These are phyloP conservation scores for Falco concolor DNA, from an alignment of 2,797 vertebrate genomes.

Conservation along the genomic window DNA sequence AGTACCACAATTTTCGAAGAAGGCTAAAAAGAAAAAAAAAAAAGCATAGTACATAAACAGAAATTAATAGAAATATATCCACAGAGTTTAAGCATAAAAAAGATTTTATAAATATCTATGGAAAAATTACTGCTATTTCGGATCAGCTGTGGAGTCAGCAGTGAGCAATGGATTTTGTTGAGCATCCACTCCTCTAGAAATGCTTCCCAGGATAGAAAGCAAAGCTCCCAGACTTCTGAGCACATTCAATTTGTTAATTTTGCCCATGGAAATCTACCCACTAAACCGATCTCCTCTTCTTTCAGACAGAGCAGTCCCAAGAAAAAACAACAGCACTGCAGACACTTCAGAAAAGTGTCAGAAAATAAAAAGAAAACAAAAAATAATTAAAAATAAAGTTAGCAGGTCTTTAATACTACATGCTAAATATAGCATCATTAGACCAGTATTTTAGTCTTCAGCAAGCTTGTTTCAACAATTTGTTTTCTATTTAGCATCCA, in stretches of 20 bases:
- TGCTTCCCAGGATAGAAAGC: not conserved
- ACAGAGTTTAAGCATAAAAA: not conserved
- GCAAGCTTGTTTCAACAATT: not conserved
- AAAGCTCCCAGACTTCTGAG: not conserved
- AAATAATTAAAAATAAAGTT: not conserved
- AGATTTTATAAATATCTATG: not conserved
- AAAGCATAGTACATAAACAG: not conserved
- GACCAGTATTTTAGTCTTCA: not conserved
- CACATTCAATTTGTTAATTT: not conserved
- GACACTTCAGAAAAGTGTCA: not conserved
- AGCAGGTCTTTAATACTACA: not conserved
- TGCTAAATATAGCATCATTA: not conserved
- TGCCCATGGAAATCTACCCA: not conserved
- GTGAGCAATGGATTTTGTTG: not conserved
- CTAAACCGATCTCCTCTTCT: not conserved
- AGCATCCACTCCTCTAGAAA: not conserved
- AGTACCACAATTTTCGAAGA: not conserved
- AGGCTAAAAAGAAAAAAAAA: not conserved
- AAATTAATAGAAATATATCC: not conserved
- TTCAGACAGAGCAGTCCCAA: not conserved
- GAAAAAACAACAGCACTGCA: not conserved
- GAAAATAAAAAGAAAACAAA: not conserved
- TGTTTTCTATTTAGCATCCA: not conserved
- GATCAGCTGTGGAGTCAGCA: conserved; percentile 18
- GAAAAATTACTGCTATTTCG: not conserved